Percentiles rank a stretch among this genome's conserved stretches.
Conservation (phyloP, 2,888 invertebrate species). For the Rhimphoctona megacephalus region DNA sequence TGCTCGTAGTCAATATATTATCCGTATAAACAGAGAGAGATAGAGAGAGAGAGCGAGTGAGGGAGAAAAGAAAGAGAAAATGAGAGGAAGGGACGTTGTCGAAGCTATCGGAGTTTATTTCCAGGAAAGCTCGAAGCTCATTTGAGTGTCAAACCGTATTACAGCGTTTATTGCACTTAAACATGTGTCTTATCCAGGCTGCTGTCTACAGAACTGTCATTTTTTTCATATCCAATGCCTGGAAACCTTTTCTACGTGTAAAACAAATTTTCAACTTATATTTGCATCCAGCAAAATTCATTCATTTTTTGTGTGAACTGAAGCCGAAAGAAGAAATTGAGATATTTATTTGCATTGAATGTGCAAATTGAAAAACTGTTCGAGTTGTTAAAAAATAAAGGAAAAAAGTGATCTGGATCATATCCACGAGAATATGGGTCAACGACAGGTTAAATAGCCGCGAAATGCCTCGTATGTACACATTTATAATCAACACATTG, state of each 20-base stretch:
- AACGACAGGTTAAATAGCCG: neutral
- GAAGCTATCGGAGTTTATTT: conserved; percentile 29
- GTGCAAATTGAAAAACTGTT: neutral
- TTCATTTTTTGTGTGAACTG: neutral
- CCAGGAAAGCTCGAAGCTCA: conserved; percentile 22
- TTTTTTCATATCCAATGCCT: too few relatives aligned
- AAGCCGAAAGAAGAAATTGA: neutral
- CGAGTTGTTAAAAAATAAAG: neutral
- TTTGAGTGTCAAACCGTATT: conserved; percentile 10
- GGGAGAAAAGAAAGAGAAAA: neutral
- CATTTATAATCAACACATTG: neutral
- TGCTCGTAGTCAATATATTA: conserved; percentile 29
- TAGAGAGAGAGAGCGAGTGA: neutral
- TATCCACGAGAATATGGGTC: neutral
- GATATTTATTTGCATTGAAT: neutral
- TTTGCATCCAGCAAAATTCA: neutral
- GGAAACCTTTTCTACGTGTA: too few relatives aligned
- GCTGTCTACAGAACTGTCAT: too few relatives aligned
- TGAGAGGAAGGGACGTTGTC: neutral
- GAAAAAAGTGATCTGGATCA: neutral
- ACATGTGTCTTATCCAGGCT: too few relatives aligned
- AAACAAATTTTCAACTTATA: neutral
- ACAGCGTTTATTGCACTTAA: neutral
- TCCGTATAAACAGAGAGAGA: conserved; percentile 22
- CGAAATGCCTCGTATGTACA: neutral